A percentile compares a stretch with the other conserved stretches of the same genome.
These are phyloP conservation scores for Ammodytes marinus DNA, from an alignment of 2,113 vertebrate species.

Conservation along the genomic window DNA sequence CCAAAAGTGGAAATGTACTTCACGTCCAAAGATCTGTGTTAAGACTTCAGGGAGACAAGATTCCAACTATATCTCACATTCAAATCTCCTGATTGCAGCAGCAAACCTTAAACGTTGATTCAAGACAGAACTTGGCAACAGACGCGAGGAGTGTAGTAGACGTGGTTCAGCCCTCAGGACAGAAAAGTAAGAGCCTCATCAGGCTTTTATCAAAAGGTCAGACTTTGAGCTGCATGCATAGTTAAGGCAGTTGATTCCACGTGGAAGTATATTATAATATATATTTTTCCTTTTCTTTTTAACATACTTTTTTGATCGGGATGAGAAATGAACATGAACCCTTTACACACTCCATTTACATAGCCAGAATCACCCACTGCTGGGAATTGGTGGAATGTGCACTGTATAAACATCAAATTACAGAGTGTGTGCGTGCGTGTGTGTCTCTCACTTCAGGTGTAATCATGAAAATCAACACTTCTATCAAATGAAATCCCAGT, in stretches of 20 bases:
- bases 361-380: constrained; percentile 43
- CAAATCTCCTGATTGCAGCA: constrained; percentile 53
- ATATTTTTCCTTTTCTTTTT: neutral
- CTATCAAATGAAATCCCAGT: neutral
- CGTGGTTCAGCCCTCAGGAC: constrained; percentile 1
- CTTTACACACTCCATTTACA: constrained; percentile 33
- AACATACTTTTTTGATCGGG: neutral
- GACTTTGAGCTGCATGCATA: constrained; percentile 7
- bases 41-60: constrained; percentile 5
- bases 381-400: constrained; percentile 52
- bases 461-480: constrained; percentile 28
- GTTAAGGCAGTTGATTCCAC: constrained; percentile 12
- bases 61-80: constrained; percentile 18
- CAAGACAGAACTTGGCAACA: constrained; percentile 38
- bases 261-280: neutral
- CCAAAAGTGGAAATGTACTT: constrained; percentile 36
- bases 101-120: constrained; percentile 25
- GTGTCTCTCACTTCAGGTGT: constrained; percentile 8
- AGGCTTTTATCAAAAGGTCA: constrained; percentile 25
- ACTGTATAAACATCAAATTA: constrained; percentile 40
- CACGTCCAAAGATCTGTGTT: constrained; percentile 26
- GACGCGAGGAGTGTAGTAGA: constrained; percentile 3
- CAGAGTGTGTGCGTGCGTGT: neutral
- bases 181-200: neutral
- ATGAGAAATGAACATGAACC: constrained; percentile 52